A percentile compares a stretch with the other conserved stretches of the same genome.
phyloP scores from a whole-genome alignment of 2,113 vertebrate genomes.

The Varanus komodoensis region DNA sequence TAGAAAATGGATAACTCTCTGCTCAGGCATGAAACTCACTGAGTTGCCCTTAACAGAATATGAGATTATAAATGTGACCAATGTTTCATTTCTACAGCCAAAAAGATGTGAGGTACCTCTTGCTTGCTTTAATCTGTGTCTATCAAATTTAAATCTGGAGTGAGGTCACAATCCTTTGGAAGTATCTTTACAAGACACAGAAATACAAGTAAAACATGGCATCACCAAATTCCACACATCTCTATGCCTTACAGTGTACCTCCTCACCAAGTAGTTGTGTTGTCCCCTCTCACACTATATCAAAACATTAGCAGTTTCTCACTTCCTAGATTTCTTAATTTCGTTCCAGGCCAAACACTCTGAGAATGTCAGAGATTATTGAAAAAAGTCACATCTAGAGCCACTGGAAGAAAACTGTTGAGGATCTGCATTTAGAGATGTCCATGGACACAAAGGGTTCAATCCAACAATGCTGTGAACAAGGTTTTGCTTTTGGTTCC shows the following conservation, averaged over 20 bases:
- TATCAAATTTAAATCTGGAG: not conserved
- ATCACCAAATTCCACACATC: not conserved
- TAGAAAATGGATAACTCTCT: not conserved
- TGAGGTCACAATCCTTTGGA: not conserved
- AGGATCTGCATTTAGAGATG: not conserved
- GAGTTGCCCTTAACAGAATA: not conserved
- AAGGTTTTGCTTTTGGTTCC: not conserved
- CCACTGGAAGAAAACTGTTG: not conserved
- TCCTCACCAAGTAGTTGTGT: not conserved
- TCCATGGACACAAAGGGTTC: not conserved
- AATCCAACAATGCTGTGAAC: not conserved
- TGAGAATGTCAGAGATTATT: not conserved
- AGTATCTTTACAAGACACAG: not conserved
- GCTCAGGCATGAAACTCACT: not conserved
- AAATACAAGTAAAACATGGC: not conserved
- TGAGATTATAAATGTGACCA: not conserved
- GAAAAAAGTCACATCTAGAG: no score
- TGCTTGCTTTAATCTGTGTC: not conserved
- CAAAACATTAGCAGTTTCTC: not conserved
- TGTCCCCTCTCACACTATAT: not conserved
- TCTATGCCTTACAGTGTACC: not conserved
- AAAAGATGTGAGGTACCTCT: not conserved
- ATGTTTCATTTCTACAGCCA: not conserved
- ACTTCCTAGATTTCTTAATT: not conserved
- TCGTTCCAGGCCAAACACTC: not conserved